These are phyloP conservation scores for Potamilus streckersoni DNA, from an alignment of 1,140 invertebrate genomes.

Conservation along the genomic window DNA sequence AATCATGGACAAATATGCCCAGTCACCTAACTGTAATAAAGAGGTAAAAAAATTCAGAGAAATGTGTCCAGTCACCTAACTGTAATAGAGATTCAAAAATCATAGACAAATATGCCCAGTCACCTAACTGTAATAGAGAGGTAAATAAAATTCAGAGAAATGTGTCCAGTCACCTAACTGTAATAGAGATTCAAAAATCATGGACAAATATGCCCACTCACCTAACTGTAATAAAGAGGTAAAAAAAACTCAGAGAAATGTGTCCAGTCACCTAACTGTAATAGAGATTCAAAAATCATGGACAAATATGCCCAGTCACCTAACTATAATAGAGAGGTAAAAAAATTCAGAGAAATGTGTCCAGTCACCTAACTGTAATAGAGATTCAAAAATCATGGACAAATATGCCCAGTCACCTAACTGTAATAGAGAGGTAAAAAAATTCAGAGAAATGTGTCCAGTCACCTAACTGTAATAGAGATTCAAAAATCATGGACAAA, in stretches of 20 bases:
- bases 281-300: slow-evolving; percentile 51
- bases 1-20: too few species aligned
- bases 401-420: slow-evolving; percentile 63
- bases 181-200: not conserved
- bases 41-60: not conserved
- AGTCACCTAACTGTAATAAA: not conserved
- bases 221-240: too few species aligned
- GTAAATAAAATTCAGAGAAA: slow-evolving; percentile 25
- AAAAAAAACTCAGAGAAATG: too few species aligned
- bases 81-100: too few species aligned
- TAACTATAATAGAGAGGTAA: not conserved
- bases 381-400: not conserved
- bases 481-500: not conserved
- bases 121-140: slow-evolving; percentile 64
- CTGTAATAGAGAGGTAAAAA: slow-evolving; percentile 61
- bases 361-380: too few species aligned
- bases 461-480: not conserved
- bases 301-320: not conserved
- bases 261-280: slow-evolving; percentile 62
- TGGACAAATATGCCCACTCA: too few species aligned
- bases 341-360: too few species aligned
- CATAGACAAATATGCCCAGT: slow-evolving; percentile 62
- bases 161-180: not conserved
- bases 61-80: too few species aligned
- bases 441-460: too few species aligned